phyloP scores from a whole-genome alignment of 2,888 invertebrate genomes.

The Ennomos fuscantarius region DNA sequence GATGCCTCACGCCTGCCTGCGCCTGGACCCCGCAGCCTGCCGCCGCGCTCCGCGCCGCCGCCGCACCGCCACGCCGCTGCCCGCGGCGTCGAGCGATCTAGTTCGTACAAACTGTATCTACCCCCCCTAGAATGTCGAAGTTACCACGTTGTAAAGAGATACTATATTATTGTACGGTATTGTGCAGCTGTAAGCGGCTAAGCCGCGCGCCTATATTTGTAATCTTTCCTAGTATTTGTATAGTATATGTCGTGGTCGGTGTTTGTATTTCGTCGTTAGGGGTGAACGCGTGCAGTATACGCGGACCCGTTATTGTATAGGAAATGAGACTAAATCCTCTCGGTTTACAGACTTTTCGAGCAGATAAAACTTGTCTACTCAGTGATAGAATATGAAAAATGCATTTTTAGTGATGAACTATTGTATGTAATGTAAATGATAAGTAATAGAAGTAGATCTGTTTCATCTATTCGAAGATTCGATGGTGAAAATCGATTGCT shows the following conservation, averaged over 20 bases:
- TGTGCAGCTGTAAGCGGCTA: slow-evolving; percentile 80
- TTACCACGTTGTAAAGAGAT: slow-evolving; percentile 82
- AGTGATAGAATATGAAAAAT: slow-evolving; percentile 81
- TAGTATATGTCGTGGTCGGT: slow-evolving; percentile 70
- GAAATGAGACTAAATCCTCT: slow-evolving; percentile 71
- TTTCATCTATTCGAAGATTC: slow-evolving; percentile 85
- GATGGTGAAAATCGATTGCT: slow-evolving; percentile 79
- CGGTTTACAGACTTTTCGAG: slow-evolving; percentile 82
- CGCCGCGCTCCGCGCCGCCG: slow-evolving; percentile 36
- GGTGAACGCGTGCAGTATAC: slow-evolving; percentile 46
- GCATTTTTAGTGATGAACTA: slow-evolving; percentile 84
- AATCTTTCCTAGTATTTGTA: slow-evolving; percentile 80
- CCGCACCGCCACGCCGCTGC: slow-evolving; percentile 42
- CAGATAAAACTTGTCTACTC: slow-evolving; percentile 83
- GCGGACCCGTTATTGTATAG: slow-evolving; percentile 52
- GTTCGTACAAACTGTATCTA: slow-evolving; percentile 76
- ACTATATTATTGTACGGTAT: slow-evolving; percentile 64
- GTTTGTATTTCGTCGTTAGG: slow-evolving; percentile 58
- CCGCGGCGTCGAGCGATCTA: slow-evolving; percentile 45
- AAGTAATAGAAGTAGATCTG: slow-evolving; percentile 80
- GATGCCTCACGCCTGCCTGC: slow-evolving; percentile 12
- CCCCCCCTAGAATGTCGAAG: slow-evolving; percentile 73
- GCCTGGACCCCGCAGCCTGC: slow-evolving; percentile 36
- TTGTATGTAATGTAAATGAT: slow-evolving; percentile 75
- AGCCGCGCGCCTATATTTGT: slow-evolving; percentile 77